Percentiles rank a stretch among this genome's conserved stretches.
These are phyloP conservation scores for Rhadina sibilatrix DNA, from an alignment of 2,113 vertebrate genomes.

Conservation along the genomic window DNA sequence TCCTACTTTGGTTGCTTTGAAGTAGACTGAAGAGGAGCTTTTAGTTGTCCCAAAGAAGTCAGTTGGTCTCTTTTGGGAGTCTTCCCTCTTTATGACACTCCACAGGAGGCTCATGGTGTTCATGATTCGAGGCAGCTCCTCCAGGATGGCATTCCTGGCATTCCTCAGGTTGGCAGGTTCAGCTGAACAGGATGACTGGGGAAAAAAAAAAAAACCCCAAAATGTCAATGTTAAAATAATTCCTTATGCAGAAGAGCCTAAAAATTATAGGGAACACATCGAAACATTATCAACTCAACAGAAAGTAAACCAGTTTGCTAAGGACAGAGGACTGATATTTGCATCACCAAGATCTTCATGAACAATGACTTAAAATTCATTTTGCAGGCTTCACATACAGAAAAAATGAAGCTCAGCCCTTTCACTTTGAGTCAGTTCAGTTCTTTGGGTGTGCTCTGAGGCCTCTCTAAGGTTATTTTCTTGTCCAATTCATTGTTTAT, in stretches of 20 bases:
- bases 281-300: background rate
- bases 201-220: background rate
- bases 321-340: background rate
- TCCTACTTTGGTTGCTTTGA: slow-evolving; percentile 90
- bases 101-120: slow-evolving; percentile 89
- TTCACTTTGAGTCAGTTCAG: background rate
- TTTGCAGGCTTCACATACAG: background rate
- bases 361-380: background rate
- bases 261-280: background rate
- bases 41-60: slow-evolving; percentile 79
- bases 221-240: background rate
- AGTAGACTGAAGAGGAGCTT: slow-evolving; percentile 87
- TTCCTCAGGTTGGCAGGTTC: slow-evolving; percentile 86
- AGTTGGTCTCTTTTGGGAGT: slow-evolving; percentile 77
- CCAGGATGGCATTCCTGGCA: slow-evolving; percentile 88
- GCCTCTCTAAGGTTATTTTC: background rate
- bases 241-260: background rate
- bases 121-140: slow-evolving; percentile 86
- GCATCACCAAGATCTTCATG: background rate
- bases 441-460: background rate
- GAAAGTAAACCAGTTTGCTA: background rate
- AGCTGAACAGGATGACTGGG: slow-evolving; percentile 69
- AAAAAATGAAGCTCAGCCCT: background rate
- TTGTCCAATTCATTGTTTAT: background rate
- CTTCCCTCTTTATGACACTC: slow-evolving; percentile 84